Evolutionary conservation across 2,113 vertebrate genomes (phyloP).

Genomic region (Zingel zingel): DNA sequence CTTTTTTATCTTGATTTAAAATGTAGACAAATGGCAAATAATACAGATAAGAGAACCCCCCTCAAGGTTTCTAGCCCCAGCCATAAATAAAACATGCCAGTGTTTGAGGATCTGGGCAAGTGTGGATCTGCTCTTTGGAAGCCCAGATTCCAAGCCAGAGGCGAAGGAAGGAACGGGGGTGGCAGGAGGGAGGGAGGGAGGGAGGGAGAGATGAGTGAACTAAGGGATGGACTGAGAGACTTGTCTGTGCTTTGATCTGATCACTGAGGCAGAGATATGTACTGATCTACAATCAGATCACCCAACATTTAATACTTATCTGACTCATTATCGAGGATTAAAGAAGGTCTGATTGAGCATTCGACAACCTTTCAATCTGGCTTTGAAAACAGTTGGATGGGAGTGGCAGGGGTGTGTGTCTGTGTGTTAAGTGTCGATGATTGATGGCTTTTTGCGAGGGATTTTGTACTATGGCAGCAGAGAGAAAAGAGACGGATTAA

Average conservation of each 20-base stretch:
- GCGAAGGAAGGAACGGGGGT: conserved; percentile 51
- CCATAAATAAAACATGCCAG: conserved; percentile 65
- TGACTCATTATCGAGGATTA: conserved; percentile 59
- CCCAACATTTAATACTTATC: conserved; percentile 47
- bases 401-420: conserved; percentile 49
- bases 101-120: conserved; percentile 72
- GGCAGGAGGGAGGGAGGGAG: neutral
- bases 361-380: conserved; percentile 29
- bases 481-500: conserved; percentile 37
- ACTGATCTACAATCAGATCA: conserved; percentile 57
- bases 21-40: conserved; percentile 50
- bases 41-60: conserved; percentile 34
- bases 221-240: conserved; percentile 41
- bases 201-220: conserved; percentile 47
- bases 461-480: conserved; percentile 39
- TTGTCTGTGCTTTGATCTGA: conserved; percentile 68
- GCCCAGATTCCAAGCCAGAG: conserved; percentile 69
- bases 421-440: conserved; percentile 38
- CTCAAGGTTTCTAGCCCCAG: conserved; percentile 30
- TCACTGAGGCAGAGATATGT: conserved; percentile 44
- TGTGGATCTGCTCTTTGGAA: conserved; percentile 72
- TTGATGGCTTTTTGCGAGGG: conserved; percentile 41
- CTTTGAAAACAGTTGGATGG: conserved; percentile 50
- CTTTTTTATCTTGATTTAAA: conserved; percentile 46
- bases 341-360: conserved; percentile 49